Base-by-base conservation (phyloP, 2,113 vertebrate species). In the Spilogale gracilis region DNA sequence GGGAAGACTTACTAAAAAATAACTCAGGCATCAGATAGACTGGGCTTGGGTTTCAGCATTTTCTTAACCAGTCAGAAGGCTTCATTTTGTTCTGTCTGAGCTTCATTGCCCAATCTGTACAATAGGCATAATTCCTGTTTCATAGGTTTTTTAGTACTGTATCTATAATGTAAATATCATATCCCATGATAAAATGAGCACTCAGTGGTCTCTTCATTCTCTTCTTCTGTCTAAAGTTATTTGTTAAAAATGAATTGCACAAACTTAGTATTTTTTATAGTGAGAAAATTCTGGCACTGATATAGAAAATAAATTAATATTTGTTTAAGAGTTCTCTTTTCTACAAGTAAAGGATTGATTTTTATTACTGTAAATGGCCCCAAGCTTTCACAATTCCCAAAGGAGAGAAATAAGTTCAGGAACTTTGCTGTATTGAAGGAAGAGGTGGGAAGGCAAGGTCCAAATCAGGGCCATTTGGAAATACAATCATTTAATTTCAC, bases 261-360 rank as follows among this genome's bases (percentile, higher is more conserved):
- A 95, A 94, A 94, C 58, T 76, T 50, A 65, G 84, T 30, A 9
- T 94, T 92, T 38, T 61, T 96, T 96, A 92, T n/a, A 91, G 69
- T 50, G 54, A 87, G 91, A 65, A 94, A 82, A 86, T 89, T 92
- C 89, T 96, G 76, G 82, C 65, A 69, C 54, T 23, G 16, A 69
- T 79, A 20, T 32, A 89, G 88, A 93, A 94, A 96, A 87, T 82
- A 98, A 96, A 92, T 95, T 67, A 89, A n/a, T 91, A 92, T 89
- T 93, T 97, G 93, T 79, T 83, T 91, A 82, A 93, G 93, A 60
- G 45, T 93, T 94, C 61, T 85, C 63, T 97, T 85, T 97, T 80
- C 38, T 97, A 60, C 61, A 95, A 94, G 65, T 85, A 78, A 89
- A 86, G n/a, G 80, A 74, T 61, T 71, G 56, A 20, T 87, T 92